Conservation (phyloP, 2,113 vertebrate genomes). For the Amblyopsis rosae region DNA sequence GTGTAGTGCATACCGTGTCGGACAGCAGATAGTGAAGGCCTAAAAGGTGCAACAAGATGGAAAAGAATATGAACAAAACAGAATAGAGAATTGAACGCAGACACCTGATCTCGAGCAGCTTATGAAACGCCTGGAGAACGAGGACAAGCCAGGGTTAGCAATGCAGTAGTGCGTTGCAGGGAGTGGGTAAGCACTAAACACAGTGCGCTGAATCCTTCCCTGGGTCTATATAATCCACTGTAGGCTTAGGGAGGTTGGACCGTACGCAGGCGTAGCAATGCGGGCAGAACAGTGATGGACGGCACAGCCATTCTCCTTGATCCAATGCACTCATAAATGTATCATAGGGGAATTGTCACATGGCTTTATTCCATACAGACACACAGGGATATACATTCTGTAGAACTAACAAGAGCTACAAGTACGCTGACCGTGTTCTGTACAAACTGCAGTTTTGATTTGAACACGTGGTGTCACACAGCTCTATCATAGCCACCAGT, state of each 20-base stretch:
- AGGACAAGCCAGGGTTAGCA: neutral
- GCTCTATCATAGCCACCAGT: too few relatives aligned
- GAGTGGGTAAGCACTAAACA: neutral
- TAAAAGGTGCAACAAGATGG: neutral
- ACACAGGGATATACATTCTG: neutral
- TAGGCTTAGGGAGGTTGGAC: neutral
- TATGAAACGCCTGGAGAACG: neutral
- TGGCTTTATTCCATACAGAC: neutral
- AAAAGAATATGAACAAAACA: neutral
- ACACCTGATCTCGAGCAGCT: too few relatives aligned
- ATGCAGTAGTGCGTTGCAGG: neutral
- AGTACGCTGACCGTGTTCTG: too few relatives aligned
- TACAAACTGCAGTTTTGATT: too few relatives aligned
- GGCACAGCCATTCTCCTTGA: neutral
- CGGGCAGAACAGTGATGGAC: neutral
- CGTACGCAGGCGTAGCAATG: neutral
- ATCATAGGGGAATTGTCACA: neutral
- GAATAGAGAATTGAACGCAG: neutral
- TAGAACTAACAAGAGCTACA: neutral
- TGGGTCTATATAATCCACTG: neutral
- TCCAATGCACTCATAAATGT: neutral
- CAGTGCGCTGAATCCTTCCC: neutral
- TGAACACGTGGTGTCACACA: too few relatives aligned
- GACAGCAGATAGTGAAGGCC: too few relatives aligned
- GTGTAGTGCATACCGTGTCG: too few relatives aligned